These are phyloP conservation scores for Ectemnius cavifrons DNA, from an alignment of 2,888 invertebrate genomes.

Conservation along the genomic window DNA sequence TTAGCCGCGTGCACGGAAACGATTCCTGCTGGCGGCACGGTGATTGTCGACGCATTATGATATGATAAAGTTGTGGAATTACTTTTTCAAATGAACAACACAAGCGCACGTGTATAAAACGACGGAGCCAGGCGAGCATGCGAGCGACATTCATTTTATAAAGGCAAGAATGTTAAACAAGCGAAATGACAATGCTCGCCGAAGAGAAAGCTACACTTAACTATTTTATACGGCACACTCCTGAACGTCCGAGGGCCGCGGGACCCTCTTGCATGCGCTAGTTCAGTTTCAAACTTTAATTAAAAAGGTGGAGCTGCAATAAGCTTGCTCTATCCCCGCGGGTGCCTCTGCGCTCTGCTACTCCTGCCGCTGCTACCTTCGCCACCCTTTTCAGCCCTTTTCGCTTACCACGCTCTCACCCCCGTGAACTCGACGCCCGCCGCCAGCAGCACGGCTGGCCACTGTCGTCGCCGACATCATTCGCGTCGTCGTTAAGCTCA, in stretches of 20 bases:
- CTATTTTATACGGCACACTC: slow-evolving; percentile 57
- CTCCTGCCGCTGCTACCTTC: slow-evolving; percentile 15
- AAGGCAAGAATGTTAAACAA: slow-evolving; percentile 60
- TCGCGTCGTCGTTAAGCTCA: slow-evolving; percentile 56
- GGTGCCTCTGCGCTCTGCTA: slow-evolving; percentile 14
- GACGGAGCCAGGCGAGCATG: slow-evolving; percentile 14
- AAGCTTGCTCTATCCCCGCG: slow-evolving; percentile 51
- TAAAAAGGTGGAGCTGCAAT: slow-evolving; percentile 71
- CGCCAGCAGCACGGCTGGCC: too few relatives aligned
- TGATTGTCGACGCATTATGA: slow-evolving; percentile 10
- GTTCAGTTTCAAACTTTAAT: slow-evolving; percentile 73
- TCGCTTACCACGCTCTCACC: slow-evolving; percentile 17
- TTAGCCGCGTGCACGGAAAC: not conserved
- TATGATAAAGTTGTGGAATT: slow-evolving; percentile 34
- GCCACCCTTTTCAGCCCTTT: slow-evolving; percentile 19
- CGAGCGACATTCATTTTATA: slow-evolving; percentile 46
- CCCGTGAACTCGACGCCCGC: too few relatives aligned
- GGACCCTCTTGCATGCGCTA: slow-evolving; percentile 56
- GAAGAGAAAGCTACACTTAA: slow-evolving; percentile 58
- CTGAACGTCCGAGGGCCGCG: slow-evolving; percentile 49
- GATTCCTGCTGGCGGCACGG: not conserved
- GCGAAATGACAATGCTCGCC: slow-evolving; percentile 50
- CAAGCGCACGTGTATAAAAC: too few relatives aligned
- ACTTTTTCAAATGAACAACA: too few relatives aligned
- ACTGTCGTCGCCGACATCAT: slow-evolving; percentile 7